Evolutionary conservation across 2,797 vertebrate species (phyloP).

Genomic region (Threskiornis aethiopicus): DNA sequence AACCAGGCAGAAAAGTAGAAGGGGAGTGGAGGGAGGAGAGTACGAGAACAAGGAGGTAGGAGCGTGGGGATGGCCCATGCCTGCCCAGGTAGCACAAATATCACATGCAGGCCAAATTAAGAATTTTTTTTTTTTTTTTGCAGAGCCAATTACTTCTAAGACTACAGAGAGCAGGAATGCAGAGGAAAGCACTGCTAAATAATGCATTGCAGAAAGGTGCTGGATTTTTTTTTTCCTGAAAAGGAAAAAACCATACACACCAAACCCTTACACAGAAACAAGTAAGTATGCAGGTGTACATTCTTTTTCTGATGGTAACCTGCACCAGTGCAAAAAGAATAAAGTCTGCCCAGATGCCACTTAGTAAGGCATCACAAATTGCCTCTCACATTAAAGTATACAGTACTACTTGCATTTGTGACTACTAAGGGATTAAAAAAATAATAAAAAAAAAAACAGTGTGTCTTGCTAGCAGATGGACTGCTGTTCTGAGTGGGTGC

Average conservation of each 20-base stretch:
- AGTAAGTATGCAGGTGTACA: accelerated
- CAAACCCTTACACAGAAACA: not conserved
- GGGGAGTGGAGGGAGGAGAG: accelerated
- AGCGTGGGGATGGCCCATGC: not conserved
- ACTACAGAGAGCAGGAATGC: not conserved
- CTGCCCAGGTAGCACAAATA: not conserved
- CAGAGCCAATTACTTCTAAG: not conserved
- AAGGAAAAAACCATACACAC: not conserved
- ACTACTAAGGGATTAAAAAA: conserved; percentile 67
- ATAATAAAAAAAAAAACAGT: not conserved
- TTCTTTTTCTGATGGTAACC: not conserved
- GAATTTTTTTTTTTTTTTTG: not conserved
- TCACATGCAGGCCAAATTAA: not conserved
- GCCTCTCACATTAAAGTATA: conserved; percentile 49
- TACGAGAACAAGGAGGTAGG: not conserved
- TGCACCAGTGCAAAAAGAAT: not conserved
- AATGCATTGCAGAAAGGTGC: not conserved
- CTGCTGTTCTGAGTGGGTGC: conserved; percentile 42
- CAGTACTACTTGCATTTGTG: conserved; percentile 66
- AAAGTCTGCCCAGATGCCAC: not conserved
- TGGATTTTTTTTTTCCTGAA: not conserved
- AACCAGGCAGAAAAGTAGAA: not conserved
- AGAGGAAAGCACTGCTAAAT: not conserved
- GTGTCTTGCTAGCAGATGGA: conserved; percentile 73
- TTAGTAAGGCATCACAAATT: conserved; percentile 45